Evolutionary conservation across 2,888 invertebrate genomes (phyloP).

Genomic region (Didymodactylos carnosus): DNA sequence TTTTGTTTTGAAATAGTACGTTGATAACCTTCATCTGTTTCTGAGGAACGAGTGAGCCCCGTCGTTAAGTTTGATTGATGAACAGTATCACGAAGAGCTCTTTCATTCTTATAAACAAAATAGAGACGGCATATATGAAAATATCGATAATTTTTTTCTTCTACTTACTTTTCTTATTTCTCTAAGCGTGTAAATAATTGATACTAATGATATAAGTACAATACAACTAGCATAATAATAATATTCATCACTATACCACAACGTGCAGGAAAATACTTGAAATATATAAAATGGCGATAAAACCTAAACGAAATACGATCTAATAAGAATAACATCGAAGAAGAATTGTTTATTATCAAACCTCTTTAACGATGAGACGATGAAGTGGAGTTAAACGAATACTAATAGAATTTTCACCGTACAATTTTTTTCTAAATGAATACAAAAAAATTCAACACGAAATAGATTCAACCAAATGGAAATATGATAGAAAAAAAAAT

Average conservation of each 20-base stretch:
- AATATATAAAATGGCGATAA: slow-evolving; percentile 88
- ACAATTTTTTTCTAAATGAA: background rate
- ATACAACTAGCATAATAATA: slow-evolving; percentile 75
- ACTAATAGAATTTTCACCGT: slow-evolving; percentile 11
- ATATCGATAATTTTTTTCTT: background rate
- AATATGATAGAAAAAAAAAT: background rate
- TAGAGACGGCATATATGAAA: too few relatives aligned
- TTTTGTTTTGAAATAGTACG: too few relatives aligned
- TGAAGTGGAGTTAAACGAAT: slow-evolving; percentile 4
- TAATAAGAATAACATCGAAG: background rate
- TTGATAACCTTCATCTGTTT: background rate
- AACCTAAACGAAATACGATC: slow-evolving; percentile 29
- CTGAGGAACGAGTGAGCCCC: slow-evolving; percentile 40
- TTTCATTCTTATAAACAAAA: slow-evolving; percentile 52
- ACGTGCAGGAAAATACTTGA: slow-evolving; percentile 59
- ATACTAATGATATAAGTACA: slow-evolving; percentile 37
- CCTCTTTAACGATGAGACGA: slow-evolving; percentile 21
- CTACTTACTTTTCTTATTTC: slow-evolving; percentile 4
- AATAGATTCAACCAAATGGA: too few relatives aligned
- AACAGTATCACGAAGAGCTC: slow-evolving; percentile 68
- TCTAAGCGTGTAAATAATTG: slow-evolving; percentile 37
- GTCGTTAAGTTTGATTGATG: slow-evolving; percentile 54
- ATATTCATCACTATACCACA: slow-evolving; percentile 75
- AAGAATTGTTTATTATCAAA: slow-evolving; percentile 9
- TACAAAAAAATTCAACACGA: too few relatives aligned